A percentile compares a stretch with the other conserved stretches of the same genome.
These are phyloP conservation scores for Tragopan temminckii DNA, from an alignment of 2,797 vertebrate genomes.

Conservation along the genomic window DNA sequence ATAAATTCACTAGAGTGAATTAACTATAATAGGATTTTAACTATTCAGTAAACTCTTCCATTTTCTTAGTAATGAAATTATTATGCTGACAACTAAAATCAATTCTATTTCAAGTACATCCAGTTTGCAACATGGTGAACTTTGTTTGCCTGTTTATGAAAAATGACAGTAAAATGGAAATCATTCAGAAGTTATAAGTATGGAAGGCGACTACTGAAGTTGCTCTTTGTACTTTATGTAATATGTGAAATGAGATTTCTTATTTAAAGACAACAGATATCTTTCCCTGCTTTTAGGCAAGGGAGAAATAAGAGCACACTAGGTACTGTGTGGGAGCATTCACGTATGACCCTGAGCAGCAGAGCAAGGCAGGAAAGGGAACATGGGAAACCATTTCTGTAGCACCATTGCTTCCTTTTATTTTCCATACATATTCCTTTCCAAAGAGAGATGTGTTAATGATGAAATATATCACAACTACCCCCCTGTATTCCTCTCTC, in stretches of 20 bases:
- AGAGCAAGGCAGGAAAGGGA: background rate
- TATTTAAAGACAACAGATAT: background rate
- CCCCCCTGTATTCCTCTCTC: background rate
- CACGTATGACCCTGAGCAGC: accelerated
- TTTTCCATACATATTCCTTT: background rate
- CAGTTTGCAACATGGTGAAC: background rate
- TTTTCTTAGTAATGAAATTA: background rate
- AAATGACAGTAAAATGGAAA: background rate
- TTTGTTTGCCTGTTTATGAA: background rate
- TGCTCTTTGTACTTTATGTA: background rate
- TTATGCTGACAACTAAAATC: background rate
- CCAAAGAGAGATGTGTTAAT: background rate
- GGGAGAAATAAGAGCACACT: background rate
- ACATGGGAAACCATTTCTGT: background rate
- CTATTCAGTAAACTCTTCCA: background rate
- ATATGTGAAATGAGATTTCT: background rate
- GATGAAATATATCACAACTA: background rate
- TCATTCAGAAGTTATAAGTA: background rate
- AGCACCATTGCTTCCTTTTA: background rate
- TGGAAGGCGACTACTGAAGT: background rate
- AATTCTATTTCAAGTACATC: background rate
- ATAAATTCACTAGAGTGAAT: background rate
- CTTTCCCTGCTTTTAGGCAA: background rate
- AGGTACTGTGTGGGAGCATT: background rate
- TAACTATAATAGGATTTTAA: background rate